Evolutionary conservation across 2,797 vertebrate genomes (phyloP).

Genomic region (Pteronotus mesoamericanus): DNA sequence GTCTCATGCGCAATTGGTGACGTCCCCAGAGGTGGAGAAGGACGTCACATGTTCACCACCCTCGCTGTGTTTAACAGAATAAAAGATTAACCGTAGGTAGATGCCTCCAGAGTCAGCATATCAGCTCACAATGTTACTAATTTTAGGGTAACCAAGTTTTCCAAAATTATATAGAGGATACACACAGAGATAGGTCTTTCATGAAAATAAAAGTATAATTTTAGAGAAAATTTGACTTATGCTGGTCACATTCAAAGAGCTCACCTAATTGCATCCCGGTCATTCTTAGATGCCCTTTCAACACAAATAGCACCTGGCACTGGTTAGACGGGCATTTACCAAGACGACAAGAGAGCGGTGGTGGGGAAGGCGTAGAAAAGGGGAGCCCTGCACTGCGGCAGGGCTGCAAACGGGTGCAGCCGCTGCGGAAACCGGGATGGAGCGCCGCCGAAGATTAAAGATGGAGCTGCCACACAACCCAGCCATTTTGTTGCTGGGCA

Average conservation of each 20-base stretch:
- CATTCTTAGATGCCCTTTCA: background rate
- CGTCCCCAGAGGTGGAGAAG: fast-evolving
- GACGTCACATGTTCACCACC: background rate
- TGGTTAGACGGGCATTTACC: too few species aligned
- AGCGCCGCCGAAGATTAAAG: background rate
- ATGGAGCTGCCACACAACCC: background rate
- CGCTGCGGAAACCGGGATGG: background rate
- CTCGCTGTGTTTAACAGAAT: background rate
- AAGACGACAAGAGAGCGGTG: background rate
- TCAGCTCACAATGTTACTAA: background rate
- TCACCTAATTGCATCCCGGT: background rate
- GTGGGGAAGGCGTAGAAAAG: background rate
- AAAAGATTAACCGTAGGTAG: background rate
- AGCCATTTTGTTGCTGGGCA: background rate
- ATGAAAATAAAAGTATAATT: background rate
- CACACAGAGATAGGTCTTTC: background rate
- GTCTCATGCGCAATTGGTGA: background rate
- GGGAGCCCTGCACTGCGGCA: background rate
- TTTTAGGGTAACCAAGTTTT: background rate
- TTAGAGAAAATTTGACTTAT: background rate
- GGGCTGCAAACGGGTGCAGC: background rate
- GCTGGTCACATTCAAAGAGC: background rate
- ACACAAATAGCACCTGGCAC: too few species aligned
- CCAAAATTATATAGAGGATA: background rate
- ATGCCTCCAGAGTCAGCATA: background rate